Percentiles rank a stretch among this genome's conserved stretches.
Evolutionary conservation across 1,140 invertebrate genomes (phyloP).

Genomic region (Linepithema humile): DNA sequence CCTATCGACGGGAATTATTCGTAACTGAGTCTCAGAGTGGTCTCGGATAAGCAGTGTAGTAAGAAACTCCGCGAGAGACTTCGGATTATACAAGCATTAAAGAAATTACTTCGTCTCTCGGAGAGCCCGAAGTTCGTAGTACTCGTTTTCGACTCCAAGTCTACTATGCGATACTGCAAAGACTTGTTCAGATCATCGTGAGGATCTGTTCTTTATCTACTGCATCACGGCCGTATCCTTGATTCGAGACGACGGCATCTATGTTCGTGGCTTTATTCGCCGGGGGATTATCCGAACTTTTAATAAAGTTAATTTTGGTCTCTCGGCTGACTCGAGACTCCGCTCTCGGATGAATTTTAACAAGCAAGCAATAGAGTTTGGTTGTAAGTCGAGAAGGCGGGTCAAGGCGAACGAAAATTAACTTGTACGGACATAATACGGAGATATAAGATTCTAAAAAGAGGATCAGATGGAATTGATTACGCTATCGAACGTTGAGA

Average conservation of each 20-base stretch:
- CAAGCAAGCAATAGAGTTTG: neutral
- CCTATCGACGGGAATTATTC: conserved; percentile 2
- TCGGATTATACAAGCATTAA: no score
- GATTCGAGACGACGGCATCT: conserved; percentile 21
- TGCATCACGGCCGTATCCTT: neutral
- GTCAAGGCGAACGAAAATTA: conserved; percentile 36
- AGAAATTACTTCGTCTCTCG: neutral
- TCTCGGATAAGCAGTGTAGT: neutral
- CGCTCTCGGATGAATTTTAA: conserved; percentile 35
- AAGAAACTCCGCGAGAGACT: neutral
- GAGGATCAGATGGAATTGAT: neutral
- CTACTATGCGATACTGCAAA: neutral
- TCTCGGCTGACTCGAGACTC: conserved; percentile 24
- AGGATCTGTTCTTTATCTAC: neutral
- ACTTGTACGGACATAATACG: neutral
- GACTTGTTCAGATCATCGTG: no score
- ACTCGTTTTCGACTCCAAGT: neutral
- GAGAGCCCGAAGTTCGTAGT: neutral
- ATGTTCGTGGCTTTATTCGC: neutral
- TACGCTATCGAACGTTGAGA: neutral
- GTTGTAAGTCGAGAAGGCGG: neutral
- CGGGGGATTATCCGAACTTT: neutral
- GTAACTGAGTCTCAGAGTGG: neutral
- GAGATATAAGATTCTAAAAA: neutral
- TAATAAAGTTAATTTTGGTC: conserved; percentile 41